phyloP scores from a whole-genome alignment of 1,140 invertebrate genomes.

The Zaprionus vittiger region DNA sequence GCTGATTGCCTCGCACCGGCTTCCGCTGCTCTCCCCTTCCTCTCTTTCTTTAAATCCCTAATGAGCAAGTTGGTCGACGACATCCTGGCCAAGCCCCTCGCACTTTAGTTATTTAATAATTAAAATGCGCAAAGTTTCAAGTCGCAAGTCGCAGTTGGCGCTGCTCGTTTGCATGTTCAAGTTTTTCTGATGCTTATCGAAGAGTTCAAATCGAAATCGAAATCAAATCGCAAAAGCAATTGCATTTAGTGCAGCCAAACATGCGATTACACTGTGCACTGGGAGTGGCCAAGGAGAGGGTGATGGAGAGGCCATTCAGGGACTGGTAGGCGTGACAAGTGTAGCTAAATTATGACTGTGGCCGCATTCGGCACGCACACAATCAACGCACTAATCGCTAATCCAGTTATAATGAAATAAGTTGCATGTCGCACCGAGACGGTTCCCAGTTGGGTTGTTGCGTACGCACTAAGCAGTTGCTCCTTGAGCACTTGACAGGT shows the following conservation, averaged over 20 bases:
- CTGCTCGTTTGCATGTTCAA: constrained; percentile 62
- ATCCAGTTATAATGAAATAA: constrained; percentile 13
- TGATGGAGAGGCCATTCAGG: neutral
- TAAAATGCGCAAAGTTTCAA: constrained; percentile 46
- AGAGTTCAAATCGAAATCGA: constrained; percentile 32
- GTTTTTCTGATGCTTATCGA: constrained; percentile 20
- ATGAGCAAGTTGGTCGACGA: constrained; percentile 66
- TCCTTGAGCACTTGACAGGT: neutral
- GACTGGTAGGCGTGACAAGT: constrained; percentile 29
- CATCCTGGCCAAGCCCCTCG: constrained; percentile 20
- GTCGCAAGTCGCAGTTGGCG: neutral
- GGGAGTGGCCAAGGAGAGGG: neutral
- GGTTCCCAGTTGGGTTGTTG: neutral
- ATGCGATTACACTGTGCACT: constrained; percentile 51
- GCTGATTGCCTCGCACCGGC: constrained; percentile 50
- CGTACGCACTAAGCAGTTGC: neutral
- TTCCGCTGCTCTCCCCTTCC: neutral
- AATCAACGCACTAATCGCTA: constrained; percentile 34
- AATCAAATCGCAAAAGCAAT: constrained; percentile 56
- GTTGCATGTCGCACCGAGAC: neutral
- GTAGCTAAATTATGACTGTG: constrained; percentile 32
- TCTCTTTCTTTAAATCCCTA: constrained; percentile 36
- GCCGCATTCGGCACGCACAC: constrained; percentile 32
- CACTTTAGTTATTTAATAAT: constrained; percentile 61
- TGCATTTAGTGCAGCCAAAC: constrained; percentile 72